Evolutionary conservation across 2,888 invertebrate genomes (phyloP), one percentile per base, ranked within the genome.

Genomic region (Lasioglossum villosulum): DNA sequence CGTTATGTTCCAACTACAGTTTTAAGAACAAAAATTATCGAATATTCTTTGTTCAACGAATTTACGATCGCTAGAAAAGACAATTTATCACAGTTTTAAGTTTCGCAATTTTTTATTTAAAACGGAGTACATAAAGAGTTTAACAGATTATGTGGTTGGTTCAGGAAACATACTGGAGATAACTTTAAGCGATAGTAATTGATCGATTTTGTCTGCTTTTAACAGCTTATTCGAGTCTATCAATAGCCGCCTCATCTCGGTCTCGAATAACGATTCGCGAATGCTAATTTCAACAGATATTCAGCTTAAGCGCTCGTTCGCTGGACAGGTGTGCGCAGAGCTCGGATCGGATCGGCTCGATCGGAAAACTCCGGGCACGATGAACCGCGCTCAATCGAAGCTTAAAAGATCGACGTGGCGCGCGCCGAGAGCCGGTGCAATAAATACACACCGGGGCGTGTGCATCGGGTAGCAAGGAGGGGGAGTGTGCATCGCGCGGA

Each of bases 311-410:
- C 52, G 52, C 2, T 8, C 52, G n/a, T 52, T 52, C n/a, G 52
- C 3, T 52, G 52, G 8, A 52, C 52, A 52, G 52, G 52, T 52
- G 52, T n/a, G 52, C 52, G 42, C 42, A 42, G 19, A 23, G 48
- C 23, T 52, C 10, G 23, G 8, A 10, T 63, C 63, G 63, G 63
- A 30, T 63, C 30, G 63, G 30, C 63, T 63, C 30, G 63, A 63
- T 27, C 63, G 27, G 63, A 30, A 63, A 63, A 27, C 30, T 30
- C 63, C 16, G 27, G 63, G 68, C 68, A 63, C 63, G 37, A 27
- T 48, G 77, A 68, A n/a, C 59, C n/a, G 37, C 37, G 52, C 72
- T 39, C 59, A 45, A 84, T 77, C 84, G 75, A 48, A 59, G 27
- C 37, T 63, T 45, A 39, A 66, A 72, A 45, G 59, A 75, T 56